Conservation (phyloP, 1,140 invertebrate genomes). For the Hylyphantes graminicola region DNA sequence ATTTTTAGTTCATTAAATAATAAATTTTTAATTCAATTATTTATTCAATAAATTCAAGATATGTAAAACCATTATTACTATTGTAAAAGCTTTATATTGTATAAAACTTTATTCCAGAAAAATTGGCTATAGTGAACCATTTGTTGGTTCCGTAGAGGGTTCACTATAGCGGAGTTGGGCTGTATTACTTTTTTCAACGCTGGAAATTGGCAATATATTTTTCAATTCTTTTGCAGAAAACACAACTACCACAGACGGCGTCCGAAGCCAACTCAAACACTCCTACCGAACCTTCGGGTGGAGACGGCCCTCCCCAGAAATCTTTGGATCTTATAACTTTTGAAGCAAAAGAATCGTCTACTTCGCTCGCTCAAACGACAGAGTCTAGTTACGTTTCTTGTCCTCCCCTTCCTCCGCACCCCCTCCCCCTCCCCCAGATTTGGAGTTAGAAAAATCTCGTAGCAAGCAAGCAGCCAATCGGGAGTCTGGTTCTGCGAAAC, state of each 20-base stretch:
- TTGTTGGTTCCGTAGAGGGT: too few species aligned
- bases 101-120: too few species aligned
- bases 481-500: not conserved
- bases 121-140: too few species aligned
- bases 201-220: not conserved
- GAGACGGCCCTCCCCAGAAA: not conserved
- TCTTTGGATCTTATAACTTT: not conserved
- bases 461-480: not conserved
- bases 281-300: not conserved
- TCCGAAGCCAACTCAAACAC: not conserved
- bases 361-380: not conserved
- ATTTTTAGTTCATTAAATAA: too few species aligned
- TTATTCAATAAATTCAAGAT: too few species aligned
- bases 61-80: too few species aligned
- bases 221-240: constrained; percentile 1
- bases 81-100: too few species aligned
- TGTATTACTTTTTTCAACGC: too few species aligned
- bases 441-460: not conserved
- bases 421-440: constrained; percentile 41
- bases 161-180: too few species aligned
- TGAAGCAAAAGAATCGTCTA: not conserved
- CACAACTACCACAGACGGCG: not conserved
- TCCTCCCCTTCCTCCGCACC: constrained; percentile 33
- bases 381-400: constrained; percentile 4
- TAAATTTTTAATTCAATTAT: too few species aligned